phyloP scores from a whole-genome alignment of 2,797 vertebrate genomes.

The Epinephelus malabaricus region DNA sequence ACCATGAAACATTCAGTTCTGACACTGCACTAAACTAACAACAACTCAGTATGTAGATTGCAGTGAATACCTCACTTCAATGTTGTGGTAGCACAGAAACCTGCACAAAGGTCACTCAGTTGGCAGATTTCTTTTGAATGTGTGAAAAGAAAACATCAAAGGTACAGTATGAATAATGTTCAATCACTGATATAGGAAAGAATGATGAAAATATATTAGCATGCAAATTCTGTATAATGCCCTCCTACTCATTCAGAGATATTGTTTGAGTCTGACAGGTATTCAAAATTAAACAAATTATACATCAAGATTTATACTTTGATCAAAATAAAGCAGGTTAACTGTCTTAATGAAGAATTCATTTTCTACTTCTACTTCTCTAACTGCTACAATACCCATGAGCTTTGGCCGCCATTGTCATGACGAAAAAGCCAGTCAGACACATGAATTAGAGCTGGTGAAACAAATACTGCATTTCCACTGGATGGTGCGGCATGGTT shows the following conservation, averaged over 20 bases:
- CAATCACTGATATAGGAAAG: constrained; percentile 40
- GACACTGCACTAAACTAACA: constrained; percentile 39
- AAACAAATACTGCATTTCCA: no score
- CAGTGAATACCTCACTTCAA: constrained; percentile 43
- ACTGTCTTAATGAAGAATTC: constrained; percentile 1
- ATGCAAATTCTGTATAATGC: constrained; percentile 84
- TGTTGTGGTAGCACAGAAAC: constrained; percentile 33
- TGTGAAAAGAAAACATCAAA: constrained; percentile 37
- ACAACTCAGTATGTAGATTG: constrained; percentile 30
- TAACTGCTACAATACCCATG: neutral
- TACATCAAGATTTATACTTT: constrained; percentile 50
- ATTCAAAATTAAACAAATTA: constrained; percentile 61
- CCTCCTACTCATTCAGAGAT: constrained; percentile 70
- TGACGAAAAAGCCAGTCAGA: neutral
- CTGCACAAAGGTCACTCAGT: constrained; percentile 24
- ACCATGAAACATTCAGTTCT: constrained; percentile 41
- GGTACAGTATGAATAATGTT: constrained; percentile 33
- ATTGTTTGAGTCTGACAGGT: constrained; percentile 51
- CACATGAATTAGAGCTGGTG: no score
- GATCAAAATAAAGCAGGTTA: constrained; percentile 41
- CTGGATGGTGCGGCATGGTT: no score
- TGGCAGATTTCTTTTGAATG: constrained; percentile 43
- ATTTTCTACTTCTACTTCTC: neutral
- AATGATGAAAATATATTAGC: constrained; percentile 49
- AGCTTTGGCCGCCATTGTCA: neutral